Percentiles rank a stretch among this genome's conserved stretches.
These are phyloP conservation scores for Drosophila cardini DNA, from an alignment of 1,140 invertebrate genomes.

Conservation along the genomic window DNA sequence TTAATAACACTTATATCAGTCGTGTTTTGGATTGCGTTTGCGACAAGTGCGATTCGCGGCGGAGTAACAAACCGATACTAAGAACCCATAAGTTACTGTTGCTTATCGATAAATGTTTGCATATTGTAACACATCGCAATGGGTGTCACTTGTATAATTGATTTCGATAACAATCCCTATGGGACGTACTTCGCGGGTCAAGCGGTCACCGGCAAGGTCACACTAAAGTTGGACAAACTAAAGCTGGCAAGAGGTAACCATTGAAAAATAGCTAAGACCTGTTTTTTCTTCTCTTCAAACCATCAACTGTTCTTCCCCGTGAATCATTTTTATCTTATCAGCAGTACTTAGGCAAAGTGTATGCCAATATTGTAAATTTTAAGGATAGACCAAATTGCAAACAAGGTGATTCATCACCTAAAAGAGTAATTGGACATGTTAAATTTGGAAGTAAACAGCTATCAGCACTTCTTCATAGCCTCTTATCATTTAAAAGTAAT, in stretches of 20 bases:
- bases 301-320: conserved; percentile 24
- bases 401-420: conserved; percentile 26
- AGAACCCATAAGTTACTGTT: not conserved
- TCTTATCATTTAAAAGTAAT: not conserved
- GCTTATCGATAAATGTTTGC: conserved; percentile 7
- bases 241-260: conserved; percentile 85
- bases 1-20: conserved; percentile 63
- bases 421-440: conserved; percentile 22
- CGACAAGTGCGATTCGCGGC: conserved; percentile 38
- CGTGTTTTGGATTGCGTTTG: conserved; percentile 52
- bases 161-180: conserved; percentile 85
- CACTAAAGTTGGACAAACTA: conserved; percentile 84
- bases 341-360: conserved; percentile 18
- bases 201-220: conserved; percentile 85
- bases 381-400: conserved; percentile 19
- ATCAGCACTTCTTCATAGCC: not conserved
- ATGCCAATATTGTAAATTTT: conserved; percentile 14
- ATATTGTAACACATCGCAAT: conserved; percentile 45
- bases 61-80: conserved; percentile 1
- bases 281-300: not conserved
- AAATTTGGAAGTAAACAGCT: conserved; percentile 2
- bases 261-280: not conserved
- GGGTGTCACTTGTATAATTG: conserved; percentile 73
- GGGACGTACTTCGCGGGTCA: conserved; percentile 86
- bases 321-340: conserved; percentile 52